These are phyloP conservation scores for Pectinophora gossypiella DNA, from an alignment of 1,140 invertebrate species.

Conservation along the genomic window DNA sequence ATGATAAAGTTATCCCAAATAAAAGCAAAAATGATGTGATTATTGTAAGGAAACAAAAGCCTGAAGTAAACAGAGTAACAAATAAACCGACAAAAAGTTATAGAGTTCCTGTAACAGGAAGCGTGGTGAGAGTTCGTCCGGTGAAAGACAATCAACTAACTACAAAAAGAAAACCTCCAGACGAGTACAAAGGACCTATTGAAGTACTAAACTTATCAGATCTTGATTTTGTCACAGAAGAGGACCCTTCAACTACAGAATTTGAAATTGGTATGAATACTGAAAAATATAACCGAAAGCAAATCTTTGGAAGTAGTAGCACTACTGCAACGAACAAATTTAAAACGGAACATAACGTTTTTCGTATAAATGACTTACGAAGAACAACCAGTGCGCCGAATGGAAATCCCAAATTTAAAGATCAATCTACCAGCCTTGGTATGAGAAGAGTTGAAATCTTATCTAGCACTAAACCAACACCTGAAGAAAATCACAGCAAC, in stretches of 20 bases:
- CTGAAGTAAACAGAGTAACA: not conserved
- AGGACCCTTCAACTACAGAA: not conserved
- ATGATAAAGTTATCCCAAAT: not conserved
- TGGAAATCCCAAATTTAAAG: too few species aligned
- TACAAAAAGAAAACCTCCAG: not conserved
- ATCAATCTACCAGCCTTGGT: too few species aligned
- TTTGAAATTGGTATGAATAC: too few species aligned
- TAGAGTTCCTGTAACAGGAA: not conserved
- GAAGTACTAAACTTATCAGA: not conserved
- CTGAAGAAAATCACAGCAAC: not conserved
- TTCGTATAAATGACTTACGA: too few species aligned
- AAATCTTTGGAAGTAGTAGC: too few species aligned
- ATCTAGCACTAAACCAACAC: not conserved
- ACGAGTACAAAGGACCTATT: not conserved
- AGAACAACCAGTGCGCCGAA: too few species aligned
- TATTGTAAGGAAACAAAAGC: not conserved
- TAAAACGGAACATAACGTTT: too few species aligned
- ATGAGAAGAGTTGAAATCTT: not conserved
- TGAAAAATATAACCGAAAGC: too few species aligned
- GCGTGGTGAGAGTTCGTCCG: not conserved
- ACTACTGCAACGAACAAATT: too few species aligned
- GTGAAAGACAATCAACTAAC: not conserved
- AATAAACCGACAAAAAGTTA: not conserved
- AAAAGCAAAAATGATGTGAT: not conserved
- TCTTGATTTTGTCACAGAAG: not conserved